Base-by-base conservation (phyloP, 2,113 vertebrate genomes). In the Dipodomys merriami region DNA sequence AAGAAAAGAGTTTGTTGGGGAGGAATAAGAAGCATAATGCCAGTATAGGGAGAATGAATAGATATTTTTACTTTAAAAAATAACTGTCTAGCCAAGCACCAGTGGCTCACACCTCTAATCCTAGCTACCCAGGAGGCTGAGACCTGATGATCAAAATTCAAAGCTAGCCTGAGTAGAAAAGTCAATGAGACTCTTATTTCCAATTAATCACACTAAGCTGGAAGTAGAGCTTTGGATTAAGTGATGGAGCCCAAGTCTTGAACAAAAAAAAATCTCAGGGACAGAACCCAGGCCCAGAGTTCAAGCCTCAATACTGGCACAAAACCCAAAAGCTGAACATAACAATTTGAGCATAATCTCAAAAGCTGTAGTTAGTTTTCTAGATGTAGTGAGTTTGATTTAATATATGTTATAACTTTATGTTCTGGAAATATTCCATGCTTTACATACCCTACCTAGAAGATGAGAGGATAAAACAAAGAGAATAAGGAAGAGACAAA, bases 321-420 rank as follows among this genome's bases (percentile, higher is more conserved):
- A 57, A 57, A 13, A 57, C 12, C 12, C 53, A 57, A 13, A 57
- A 13, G 4, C 53, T 57, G 33, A 86, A 33, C 29, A 4, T 73
- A 84, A 10, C 67, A 29, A 83, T 33, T 87, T 91, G 62, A 91
- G 74, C 72, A 46, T 88, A 62, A 85, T 49, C 69, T 88, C 64
- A 62, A 53, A 60, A 86, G 15, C 46, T 67, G 5, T 19, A 35
- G 68, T 78, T 93, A 57, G 11, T 85, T 15, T 85, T 84, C 7
- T 1, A 78, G 30, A 49, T 8, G 39, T 0, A 85, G 22, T 80
- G 39, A 67, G 23, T 91, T 53, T 82, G 20, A 76, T 82, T 91
- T 68, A 20, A 82, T 27, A 79, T n/a, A 22, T 77, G 20, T 64
- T 81, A 12, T 68, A n/a, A 72, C 68, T 53, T 83, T 57, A 64